Conservation (phyloP, 1,140 invertebrate genomes). For the Melanaphis sacchari region DNA sequence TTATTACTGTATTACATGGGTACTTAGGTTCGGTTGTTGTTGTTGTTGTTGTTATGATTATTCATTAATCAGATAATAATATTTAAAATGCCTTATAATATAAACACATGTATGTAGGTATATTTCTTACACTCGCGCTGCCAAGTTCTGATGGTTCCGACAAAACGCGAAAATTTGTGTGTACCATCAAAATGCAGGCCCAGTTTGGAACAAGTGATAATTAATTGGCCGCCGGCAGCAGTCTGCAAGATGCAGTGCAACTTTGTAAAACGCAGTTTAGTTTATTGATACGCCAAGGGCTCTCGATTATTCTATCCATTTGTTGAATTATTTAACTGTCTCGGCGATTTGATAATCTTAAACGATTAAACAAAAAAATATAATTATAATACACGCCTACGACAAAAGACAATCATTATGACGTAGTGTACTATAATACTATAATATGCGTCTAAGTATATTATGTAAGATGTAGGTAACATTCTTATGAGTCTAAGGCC, state of each 20-base stretch:
- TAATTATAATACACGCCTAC: background rate
- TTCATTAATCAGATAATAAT: background rate
- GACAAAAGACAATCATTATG: background rate
- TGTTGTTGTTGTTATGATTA: background rate
- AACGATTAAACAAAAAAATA: background rate
- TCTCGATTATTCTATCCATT: background rate
- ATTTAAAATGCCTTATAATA: background rate
- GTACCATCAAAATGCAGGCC: background rate
- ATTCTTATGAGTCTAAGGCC: background rate
- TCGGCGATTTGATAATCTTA: background rate
- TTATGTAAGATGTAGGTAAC: slow-evolving; percentile 1
- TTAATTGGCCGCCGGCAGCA: background rate
- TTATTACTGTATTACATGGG: background rate
- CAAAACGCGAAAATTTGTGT: background rate
- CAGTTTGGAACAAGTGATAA: background rate
- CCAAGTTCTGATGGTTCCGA: background rate
- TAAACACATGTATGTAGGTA: too few relatives aligned
- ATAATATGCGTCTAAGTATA: background rate
- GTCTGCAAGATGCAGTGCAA: background rate
- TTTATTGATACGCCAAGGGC: background rate
- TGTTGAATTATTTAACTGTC: background rate
- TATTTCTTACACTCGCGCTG: background rate
- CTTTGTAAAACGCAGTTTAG: background rate
- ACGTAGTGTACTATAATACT: background rate
- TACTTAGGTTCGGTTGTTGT: too few relatives aligned